These are phyloP conservation scores for Adelges cooleyi DNA, from an alignment of 1,140 invertebrate species.

Conservation along the genomic window DNA sequence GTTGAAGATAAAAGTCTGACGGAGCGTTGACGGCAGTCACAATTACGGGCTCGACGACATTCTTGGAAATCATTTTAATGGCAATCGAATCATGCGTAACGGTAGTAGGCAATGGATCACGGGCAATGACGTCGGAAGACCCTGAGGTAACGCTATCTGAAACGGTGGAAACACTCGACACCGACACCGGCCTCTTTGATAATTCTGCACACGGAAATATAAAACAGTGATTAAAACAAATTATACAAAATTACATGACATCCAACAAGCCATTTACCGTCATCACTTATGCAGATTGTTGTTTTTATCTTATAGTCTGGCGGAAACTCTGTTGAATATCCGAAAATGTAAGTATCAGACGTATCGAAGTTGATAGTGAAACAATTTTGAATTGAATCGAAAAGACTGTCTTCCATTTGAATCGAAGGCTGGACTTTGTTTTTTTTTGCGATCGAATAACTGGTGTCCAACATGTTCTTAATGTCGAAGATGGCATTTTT, in stretches of 20 bases:
- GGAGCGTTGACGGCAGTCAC: not conserved
- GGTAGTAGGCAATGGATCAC: not conserved
- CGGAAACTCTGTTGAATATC: not conserved
- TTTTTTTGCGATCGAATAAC: not conserved
- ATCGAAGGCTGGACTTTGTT: not conserved
- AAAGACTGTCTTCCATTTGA: not conserved
- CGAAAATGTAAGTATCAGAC: not conserved
- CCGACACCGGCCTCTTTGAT: no score
- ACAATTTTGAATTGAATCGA: not conserved
- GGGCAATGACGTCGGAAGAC: not conserved
- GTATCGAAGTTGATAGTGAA: not conserved
- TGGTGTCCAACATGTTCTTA: not conserved
- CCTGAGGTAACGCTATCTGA: not conserved
- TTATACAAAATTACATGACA: no score
- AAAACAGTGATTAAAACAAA: no score
- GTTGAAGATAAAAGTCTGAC: constrained; percentile 8
- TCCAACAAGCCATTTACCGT: not conserved
- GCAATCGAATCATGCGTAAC: not conserved
- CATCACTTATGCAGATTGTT: not conserved
- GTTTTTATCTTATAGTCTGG: not conserved
- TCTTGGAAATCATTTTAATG: not conserved
- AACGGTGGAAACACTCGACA: not conserved
- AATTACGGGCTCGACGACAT: not conserved
- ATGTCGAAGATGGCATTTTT: not conserved
- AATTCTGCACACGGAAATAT: no score